Conservation (phyloP, 2,888 invertebrate genomes). For the Subacronicta megacephala region DNA sequence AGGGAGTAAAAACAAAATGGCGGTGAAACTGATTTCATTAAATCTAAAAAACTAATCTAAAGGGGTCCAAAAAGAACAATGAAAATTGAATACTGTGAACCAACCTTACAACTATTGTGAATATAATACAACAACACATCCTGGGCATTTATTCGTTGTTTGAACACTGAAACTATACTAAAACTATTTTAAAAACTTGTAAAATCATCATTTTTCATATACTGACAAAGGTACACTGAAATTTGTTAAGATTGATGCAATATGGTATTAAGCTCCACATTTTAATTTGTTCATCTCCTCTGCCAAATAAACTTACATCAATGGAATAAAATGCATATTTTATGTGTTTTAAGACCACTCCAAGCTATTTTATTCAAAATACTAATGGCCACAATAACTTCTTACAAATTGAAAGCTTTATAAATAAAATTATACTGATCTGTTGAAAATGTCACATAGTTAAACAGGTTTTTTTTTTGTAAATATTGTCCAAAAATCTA, state of each 20-base stretch:
- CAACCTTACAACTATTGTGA: constrained; percentile 73
- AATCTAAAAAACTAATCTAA: constrained; percentile 64
- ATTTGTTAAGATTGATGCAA: constrained; percentile 54
- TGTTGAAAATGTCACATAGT: constrained; percentile 47
- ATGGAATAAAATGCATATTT: constrained; percentile 55
- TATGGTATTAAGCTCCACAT: constrained; percentile 39
- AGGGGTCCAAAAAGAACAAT: constrained; percentile 64
- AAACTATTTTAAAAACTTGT: constrained; percentile 55
- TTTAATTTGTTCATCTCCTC: constrained; percentile 67
- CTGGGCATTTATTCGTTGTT: constrained; percentile 79
- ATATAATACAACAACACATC: constrained; percentile 75
- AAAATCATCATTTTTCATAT: constrained; percentile 42
- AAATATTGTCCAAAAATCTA: constrained; percentile 50
- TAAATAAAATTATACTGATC: constrained; percentile 48
- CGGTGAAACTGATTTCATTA: constrained; percentile 60
- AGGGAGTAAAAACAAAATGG: constrained; percentile 71
- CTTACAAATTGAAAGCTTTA: constrained; percentile 56
- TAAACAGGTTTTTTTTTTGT: constrained; percentile 42
- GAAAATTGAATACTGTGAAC: constrained; percentile 76
- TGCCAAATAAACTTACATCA: constrained; percentile 63
- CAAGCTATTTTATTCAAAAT: constrained; percentile 64
- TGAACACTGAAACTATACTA: constrained; percentile 72
- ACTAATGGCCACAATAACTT: constrained; percentile 76
- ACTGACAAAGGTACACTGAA: constrained; percentile 56
- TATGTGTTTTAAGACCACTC: constrained; percentile 38